A percentile compares a stretch with the other conserved stretches of the same genome.
Evolutionary conservation across 2,888 invertebrate species (phyloP).

Genomic region (Pseudanteris insignis): DNA sequence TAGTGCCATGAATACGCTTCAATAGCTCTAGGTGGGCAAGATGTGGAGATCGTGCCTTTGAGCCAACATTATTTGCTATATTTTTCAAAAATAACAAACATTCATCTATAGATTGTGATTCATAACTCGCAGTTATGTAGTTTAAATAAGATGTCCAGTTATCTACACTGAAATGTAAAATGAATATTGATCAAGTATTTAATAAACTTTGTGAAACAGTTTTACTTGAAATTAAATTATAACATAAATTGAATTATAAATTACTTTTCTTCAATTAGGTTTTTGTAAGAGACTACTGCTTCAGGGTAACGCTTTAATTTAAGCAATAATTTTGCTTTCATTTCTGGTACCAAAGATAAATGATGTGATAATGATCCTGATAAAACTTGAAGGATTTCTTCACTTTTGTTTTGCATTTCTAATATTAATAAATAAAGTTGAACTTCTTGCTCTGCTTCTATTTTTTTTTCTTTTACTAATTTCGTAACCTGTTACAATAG

Average conservation of each 20-base stretch:
- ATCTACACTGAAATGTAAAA: slow-evolving; percentile 61
- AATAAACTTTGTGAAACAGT: too few species aligned
- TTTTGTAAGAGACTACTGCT: slow-evolving; percentile 78
- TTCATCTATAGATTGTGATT: slow-evolving; percentile 58
- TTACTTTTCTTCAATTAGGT: slow-evolving; percentile 79
- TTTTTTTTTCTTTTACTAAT: slow-evolving; percentile 84
- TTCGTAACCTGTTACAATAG: slow-evolving; percentile 68
- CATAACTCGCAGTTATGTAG: slow-evolving; percentile 65
- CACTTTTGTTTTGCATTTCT: slow-evolving; percentile 81
- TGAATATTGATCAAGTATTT: too few species aligned
- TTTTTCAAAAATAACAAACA: slow-evolving; percentile 63
- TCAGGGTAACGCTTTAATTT: slow-evolving; percentile 79
- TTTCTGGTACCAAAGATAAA: slow-evolving; percentile 68
- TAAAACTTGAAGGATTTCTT: slow-evolving; percentile 83
- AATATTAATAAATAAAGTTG: slow-evolving; percentile 89
- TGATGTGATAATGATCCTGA: slow-evolving; percentile 73
- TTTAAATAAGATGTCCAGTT: slow-evolving; percentile 67
- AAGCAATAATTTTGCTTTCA: slow-evolving; percentile 78
- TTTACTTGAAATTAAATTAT: too few species aligned
- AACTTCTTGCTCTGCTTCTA: slow-evolving; percentile 94
- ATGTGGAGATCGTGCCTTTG: slow-evolving; percentile 78
- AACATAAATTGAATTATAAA: slow-evolving; percentile 41
- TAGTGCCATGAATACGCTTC: slow-evolving; percentile 68
- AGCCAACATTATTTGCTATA: slow-evolving; percentile 52
- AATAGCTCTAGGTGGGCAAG: slow-evolving; percentile 83